These are phyloP conservation scores for Strongylocentrotus purpuratus DNA, from an alignment of 35 echinoderm and acorn worm species.

Conservation along the genomic window DNA sequence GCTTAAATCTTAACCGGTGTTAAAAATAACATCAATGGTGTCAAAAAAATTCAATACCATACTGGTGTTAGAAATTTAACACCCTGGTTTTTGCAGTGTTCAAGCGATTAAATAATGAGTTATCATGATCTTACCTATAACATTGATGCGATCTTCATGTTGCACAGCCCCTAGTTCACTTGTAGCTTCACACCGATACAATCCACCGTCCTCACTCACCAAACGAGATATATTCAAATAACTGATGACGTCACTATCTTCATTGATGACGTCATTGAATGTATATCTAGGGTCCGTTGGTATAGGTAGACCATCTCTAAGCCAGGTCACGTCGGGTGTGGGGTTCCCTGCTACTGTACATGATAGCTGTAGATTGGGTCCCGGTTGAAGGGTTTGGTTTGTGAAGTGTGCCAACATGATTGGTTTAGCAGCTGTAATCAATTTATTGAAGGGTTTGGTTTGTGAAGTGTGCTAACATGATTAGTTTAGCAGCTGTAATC, in stretches of 20 bases:
- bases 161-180: constrained; percentile 65
- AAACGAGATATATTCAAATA: constrained; percentile 92
- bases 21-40: too few relatives aligned
- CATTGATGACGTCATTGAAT: constrained; percentile 79
- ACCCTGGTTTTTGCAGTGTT: too few relatives aligned
- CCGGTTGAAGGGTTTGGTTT: constrained; percentile 85
- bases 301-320: constrained; percentile 74
- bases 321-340: constrained; percentile 78
- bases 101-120: too few relatives aligned
- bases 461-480: constrained; percentile 78
- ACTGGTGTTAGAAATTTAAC: too few relatives aligned
- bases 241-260: constrained; percentile 90
- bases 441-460: constrained; percentile 87
- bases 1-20: too few relatives aligned
- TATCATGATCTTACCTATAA: constrained; percentile 64
- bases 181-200: constrained; percentile 85
- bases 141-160: constrained; percentile 85
- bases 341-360: constrained; percentile 94
- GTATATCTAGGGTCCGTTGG: constrained; percentile 56
- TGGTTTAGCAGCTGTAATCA: constrained; percentile 80
- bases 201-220: constrained; percentile 84
- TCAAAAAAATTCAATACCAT: too few relatives aligned
- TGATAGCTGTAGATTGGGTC: constrained; percentile 80
- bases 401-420: constrained; percentile 79
- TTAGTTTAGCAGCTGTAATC: constrained; percentile 79